These are phyloP conservation scores for Spinibarbus caldwelli DNA, from an alignment of 2,797 vertebrate genomes.

Conservation along the genomic window DNA sequence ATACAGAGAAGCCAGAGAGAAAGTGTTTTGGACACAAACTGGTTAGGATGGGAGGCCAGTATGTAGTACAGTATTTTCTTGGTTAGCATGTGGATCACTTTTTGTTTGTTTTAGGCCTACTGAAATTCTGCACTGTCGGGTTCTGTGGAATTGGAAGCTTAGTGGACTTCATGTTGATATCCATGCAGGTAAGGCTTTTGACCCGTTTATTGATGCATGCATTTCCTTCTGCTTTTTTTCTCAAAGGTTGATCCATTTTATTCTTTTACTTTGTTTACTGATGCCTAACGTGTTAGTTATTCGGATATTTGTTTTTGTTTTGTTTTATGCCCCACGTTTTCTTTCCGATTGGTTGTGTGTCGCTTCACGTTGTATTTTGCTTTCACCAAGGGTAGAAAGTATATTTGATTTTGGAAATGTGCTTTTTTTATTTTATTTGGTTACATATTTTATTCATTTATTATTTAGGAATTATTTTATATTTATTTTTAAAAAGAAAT, in stretches of 20 bases:
- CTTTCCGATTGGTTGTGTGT: neutral
- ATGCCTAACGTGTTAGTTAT: neutral
- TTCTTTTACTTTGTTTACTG: neutral
- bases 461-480: too few relatives aligned
- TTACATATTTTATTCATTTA: neutral
- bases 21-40: constrained; percentile 10
- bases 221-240: neutral
- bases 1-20: constrained; percentile 18
- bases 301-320: neutral
- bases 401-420: neutral
- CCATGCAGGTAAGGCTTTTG: constrained; percentile 90
- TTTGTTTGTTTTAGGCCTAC: constrained; percentile 80
- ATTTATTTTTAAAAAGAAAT: too few relatives aligned
- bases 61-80: constrained; percentile 19
- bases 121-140: constrained; percentile 98
- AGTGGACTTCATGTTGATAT: constrained; percentile 96
- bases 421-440: neutral
- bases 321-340: neutral
- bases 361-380: neutral
- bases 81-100: constrained; percentile 24
- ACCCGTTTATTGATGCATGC: neutral
- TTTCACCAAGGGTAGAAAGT: neutral
- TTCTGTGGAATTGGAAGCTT: constrained; percentile 98
- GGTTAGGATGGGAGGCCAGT: constrained; percentile 19
- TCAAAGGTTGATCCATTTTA: neutral